Evolutionary conservation across 2,888 invertebrate genomes (phyloP).

Genomic region (Lasioglossum lativentre): DNA sequence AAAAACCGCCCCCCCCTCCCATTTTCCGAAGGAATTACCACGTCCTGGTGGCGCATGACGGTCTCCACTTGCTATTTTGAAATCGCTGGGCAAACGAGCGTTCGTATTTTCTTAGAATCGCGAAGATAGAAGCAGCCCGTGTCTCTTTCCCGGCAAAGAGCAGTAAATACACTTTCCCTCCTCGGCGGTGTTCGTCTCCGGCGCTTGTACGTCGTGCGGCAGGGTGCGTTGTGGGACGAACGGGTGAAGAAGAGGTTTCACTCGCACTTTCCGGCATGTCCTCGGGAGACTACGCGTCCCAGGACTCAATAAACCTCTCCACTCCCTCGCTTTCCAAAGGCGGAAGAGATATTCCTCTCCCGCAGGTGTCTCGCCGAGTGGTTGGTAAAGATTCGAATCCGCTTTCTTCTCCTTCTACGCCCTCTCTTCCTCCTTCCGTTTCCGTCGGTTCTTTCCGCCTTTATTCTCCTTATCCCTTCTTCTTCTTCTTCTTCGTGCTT

Average conservation of each 20-base stretch:
- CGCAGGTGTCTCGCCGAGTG: slow-evolving; percentile 74
- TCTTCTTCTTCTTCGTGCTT: neutral
- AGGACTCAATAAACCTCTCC: slow-evolving; percentile 75
- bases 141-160: slow-evolving; percentile 59
- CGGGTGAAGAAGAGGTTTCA: slow-evolving; percentile 66
- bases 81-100: slow-evolving; percentile 53
- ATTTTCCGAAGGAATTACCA: slow-evolving; percentile 11
- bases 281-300: slow-evolving; percentile 73
- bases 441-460: slow-evolving; percentile 6
- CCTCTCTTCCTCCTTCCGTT: slow-evolving; percentile 22
- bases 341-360: slow-evolving; percentile 70
- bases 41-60: neutral
- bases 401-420: slow-evolving; percentile 65
- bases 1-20: neutral
- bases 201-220: slow-evolving; percentile 18
- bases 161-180: slow-evolving; percentile 67
- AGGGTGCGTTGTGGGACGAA: slow-evolving; percentile 38
- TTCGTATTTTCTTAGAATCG: slow-evolving; percentile 58
- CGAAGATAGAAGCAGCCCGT: slow-evolving; percentile 35
- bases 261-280: slow-evolving; percentile 73
- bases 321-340: slow-evolving; percentile 73
- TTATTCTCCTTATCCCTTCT: slow-evolving; percentile 13
- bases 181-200: slow-evolving; percentile 16
- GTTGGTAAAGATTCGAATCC: slow-evolving; percentile 76
- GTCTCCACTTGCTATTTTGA: slow-evolving; percentile 42